Base-by-base conservation (phyloP, 1,140 invertebrate genomes). In the Diploscapter pachys region DNA sequence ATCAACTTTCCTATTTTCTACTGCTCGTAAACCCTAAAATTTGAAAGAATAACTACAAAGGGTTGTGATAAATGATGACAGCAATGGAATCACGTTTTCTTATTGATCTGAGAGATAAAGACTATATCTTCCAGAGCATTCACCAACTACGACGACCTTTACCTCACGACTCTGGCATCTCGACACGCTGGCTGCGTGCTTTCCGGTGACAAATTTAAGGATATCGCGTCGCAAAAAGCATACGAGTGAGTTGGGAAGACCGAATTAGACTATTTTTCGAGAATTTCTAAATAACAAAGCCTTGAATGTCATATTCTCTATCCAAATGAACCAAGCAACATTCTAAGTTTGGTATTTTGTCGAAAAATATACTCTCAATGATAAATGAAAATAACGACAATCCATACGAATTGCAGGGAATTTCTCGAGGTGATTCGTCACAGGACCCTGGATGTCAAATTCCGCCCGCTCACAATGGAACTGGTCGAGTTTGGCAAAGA, bases 111-210 rank as follows among this genome's bases (percentile, higher is more conserved):
- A 1, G 31, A 31, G 31, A 31, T 31, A 31, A 31, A 31, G 31
- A 31, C 0, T 31, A 31, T 31, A 31, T 31, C 31, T 69, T 69
- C 63, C 48, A 69, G 68, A 54, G 76, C 76, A 5, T 78, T 78
- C 70, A 78, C 71, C 73, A 78, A 78, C 55, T 78, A 78, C 53
- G 76, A 78, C 59, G 76, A 78, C 55, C 65, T 78, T 50, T 78
- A 78, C 71, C 65, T 78, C 57, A 64, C 66, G 53, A 68, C 72
- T 57, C 62, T 78, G 53, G 76, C 76, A 53, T 66, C 66, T 5
- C 53, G 76, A 61, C 61, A 78, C 50, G 76, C 71, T 55, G 76
- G 76, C 6, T 78, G 75, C n/a, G 65, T 78, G 57, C 57, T 78
- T 13, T 70, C 65, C 57, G 68, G 76, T 4, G 76, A 78, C 66